Base-by-base conservation (phyloP, 2,113 vertebrate genomes). In the Taurulus bubalis region DNA sequence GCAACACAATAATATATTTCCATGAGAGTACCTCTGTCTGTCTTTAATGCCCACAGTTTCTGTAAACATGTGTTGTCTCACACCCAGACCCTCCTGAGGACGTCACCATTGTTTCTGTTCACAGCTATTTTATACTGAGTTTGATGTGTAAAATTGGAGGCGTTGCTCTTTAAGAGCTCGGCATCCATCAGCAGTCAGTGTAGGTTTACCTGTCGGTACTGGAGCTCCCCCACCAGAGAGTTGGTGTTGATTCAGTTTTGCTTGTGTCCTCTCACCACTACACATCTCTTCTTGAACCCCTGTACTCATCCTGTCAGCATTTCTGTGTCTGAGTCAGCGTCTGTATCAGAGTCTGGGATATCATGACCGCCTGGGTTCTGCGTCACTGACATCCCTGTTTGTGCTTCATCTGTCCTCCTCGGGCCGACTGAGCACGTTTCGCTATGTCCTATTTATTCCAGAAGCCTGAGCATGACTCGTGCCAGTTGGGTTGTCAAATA, bases 291-390 rank as follows among this genome's bases (percentile, higher is more conserved):
- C 32, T 63, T 30, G 40, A 64, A 71, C 68, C 74, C 76, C 79
- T 75, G 79, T 18, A 34, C 58, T 76, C 68, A 6, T 73, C 60
- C 82, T 77, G 83, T 74, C 78, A 85, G 79, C 77, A 42, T 74
- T 38, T 76, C 65, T 49, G 73, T 18, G 45, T 56, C 55, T 69
- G 73, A 77, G 24, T 80, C 51, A 51, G 59, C 34, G 26, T 77
- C 70, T 12, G 51, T 71, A 80, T 83, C 80, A 79, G 22, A 66
- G 66, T 55, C 72, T 84, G 51, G 77, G 82, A 79, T 71, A 79
- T 24, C 63, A 2, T 59, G 32, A 77, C 34, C n/a, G 28, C 49
- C 63, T 20, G 55, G 32, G 9, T 60, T 80, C 34, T 16, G 56
- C 24, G 24, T 88, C 74, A 26, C 67, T 24, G 65, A 71, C 79